Evolutionary conservation across 2,113 vertebrate genomes (phyloP).

Genomic region (Caranx melampygus): DNA sequence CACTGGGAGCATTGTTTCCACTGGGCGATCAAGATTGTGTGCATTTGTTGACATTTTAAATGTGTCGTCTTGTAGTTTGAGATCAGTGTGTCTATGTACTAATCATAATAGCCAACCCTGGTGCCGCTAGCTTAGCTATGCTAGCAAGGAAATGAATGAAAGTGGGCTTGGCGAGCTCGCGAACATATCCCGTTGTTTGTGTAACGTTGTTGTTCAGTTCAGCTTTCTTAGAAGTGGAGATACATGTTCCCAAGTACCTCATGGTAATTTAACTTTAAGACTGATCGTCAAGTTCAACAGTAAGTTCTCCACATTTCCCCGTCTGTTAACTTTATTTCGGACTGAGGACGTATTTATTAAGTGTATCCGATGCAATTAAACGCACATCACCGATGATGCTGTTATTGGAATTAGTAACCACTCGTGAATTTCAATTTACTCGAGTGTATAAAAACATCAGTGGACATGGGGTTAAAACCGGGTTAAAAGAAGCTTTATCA

Average conservation of each 20-base stretch:
- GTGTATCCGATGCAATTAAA: background rate
- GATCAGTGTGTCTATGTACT: background rate
- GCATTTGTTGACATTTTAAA: accelerated
- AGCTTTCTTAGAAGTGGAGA: background rate
- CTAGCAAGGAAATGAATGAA: slow-evolving; percentile 70
- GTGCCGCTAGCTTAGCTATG: background rate
- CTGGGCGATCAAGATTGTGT: background rate
- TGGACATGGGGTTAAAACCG: too few relatives aligned
- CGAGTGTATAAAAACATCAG: background rate
- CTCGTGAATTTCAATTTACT: too few relatives aligned
- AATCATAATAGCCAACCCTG: background rate
- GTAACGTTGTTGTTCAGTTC: background rate
- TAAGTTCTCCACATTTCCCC: background rate
- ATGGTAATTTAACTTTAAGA: background rate
- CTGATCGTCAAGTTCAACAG: accelerated
- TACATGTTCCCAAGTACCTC: background rate
- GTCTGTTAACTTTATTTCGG: background rate
- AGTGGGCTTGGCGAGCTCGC: slow-evolving; percentile 26
- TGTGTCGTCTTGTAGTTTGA: accelerated
- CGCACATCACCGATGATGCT: too few relatives aligned
- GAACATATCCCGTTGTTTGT: slow-evolving; percentile 7
- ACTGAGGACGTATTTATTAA: background rate
- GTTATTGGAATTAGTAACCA: too few relatives aligned
- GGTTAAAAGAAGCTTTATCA: background rate
- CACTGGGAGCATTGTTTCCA: too few relatives aligned